Base-by-base conservation (phyloP, 1,140 invertebrate species). In the Lutraria rhynchaena region DNA sequence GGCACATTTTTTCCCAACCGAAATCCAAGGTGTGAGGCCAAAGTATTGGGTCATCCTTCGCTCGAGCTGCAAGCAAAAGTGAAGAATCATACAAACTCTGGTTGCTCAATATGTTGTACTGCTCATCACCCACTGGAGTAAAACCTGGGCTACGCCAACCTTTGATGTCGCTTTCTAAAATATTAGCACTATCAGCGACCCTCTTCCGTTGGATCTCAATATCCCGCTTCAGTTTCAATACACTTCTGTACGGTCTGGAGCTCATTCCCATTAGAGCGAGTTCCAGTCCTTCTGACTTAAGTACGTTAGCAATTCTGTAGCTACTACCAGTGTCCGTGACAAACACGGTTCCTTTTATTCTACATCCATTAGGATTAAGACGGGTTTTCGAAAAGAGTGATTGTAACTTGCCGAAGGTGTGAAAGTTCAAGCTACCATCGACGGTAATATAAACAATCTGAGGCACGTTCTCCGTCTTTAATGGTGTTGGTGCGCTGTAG, bases 371-470 rank as follows among this genome's bases (percentile, higher is more conserved):
- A 19, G 86, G 87, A 76, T 88, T 88, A 27, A 22, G 49, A 35
- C 86, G 65, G 4, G 31, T 67, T 33, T 27, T 31, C 1, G 81
- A 57, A 60, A 87, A 88, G 19, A 88, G 27, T 3, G 81, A 80
- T 55, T 49, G 78, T 58, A 88, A 63, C 77, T 85, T 85, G 4
- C 81, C 75, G 67, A 83, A 87, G 5, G 84, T 69, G 4, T 86
- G 76, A 31, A 83, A 85, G 51, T 85, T 87, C 0, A 88, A 70
- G 27, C 75, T 71, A 31, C 87, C 87, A 46, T 88, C 86, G 13
- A 88, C 65, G 0, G 86, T 86, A n/a, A 88, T 84, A 35, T 88
- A 88, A 1, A 88, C 78, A 58, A 88, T 85, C 65, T 88, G 87
- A 13, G 87, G 87, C 44, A 85, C 82, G 0, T 86, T 57, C 9